Percentiles rank a stretch among this genome's conserved stretches.
These are phyloP conservation scores for Hydractinia echinata DNA, from an alignment of 30 jellyfish, hydroid and myxozoan genomes.

Conservation along the genomic window DNA sequence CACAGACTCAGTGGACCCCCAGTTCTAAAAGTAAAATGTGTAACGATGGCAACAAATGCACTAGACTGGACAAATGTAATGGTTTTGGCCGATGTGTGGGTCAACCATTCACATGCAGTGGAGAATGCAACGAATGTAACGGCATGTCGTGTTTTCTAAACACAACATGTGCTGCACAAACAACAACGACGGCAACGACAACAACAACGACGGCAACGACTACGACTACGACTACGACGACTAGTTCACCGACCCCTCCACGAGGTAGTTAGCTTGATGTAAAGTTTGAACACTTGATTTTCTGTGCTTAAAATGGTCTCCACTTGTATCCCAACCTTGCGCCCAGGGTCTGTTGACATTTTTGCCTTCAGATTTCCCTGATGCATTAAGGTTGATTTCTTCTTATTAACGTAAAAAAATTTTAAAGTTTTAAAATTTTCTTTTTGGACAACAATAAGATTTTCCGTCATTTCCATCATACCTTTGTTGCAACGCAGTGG, in stretches of 20 bases:
- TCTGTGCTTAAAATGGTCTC: too few relatives aligned
- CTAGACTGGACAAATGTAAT: neutral
- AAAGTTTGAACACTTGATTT: too few relatives aligned
- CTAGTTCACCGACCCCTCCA: neutral
- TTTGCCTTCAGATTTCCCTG: too few relatives aligned
- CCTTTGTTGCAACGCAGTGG: too few relatives aligned
- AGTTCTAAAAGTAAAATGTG: neutral
- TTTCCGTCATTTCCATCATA: too few relatives aligned
- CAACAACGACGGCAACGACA: neutral
- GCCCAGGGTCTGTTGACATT: too few relatives aligned
- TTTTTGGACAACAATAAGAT: too few relatives aligned
- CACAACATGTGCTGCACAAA: neutral
- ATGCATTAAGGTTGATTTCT: too few relatives aligned
- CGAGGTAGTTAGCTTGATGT: too few relatives aligned
- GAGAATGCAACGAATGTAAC: neutral
- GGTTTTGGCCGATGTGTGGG: neutral
- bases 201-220: neutral
- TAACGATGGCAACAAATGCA: neutral
- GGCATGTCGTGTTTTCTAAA: neutral
- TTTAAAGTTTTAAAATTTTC: too few relatives aligned
- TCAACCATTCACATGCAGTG: neutral
- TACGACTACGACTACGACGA: neutral
- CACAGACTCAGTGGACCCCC: neutral
- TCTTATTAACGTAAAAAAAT: too few relatives aligned
- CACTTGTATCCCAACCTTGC: too few relatives aligned